These are phyloP conservation scores for Malaclemys terrapin DNA, from an alignment of 2,113 vertebrate species.

Conservation along the genomic window DNA sequence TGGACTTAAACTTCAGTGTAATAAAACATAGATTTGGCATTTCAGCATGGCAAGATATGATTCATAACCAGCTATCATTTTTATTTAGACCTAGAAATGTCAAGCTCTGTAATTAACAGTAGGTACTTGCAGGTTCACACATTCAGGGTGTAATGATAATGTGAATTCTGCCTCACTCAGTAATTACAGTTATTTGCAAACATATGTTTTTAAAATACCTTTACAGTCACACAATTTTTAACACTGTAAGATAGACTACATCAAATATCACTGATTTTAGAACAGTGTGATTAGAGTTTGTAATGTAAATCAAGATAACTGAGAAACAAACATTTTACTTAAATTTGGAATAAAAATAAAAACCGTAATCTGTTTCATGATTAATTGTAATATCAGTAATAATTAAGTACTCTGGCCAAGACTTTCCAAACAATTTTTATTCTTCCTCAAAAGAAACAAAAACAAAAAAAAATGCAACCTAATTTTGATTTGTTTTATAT, in stretches of 20 bases:
- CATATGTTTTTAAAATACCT: slow-evolving; percentile 56
- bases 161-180: background rate
- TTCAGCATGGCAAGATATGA: slow-evolving; percentile 40
- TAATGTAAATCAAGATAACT: background rate
- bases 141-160: slow-evolving; percentile 35
- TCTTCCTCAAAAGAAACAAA: background rate
- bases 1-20: slow-evolving; percentile 49
- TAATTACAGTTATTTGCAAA: slow-evolving; percentile 42
- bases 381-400: background rate
- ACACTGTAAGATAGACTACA: background rate
- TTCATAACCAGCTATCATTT: slow-evolving; percentile 63
- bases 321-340: background rate
- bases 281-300: background rate
- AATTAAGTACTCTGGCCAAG: background rate
- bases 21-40: slow-evolving; percentile 52
- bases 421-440: background rate
- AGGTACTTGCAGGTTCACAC: slow-evolving; percentile 17
- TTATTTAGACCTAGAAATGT: slow-evolving; percentile 62
- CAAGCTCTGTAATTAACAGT: slow-evolving; percentile 63
- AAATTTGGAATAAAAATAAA: background rate
- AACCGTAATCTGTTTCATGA: background rate
- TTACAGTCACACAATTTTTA: slow-evolving; percentile 3
- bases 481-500: slow-evolving; percentile 32
- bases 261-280: background rate
- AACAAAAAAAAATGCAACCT: fast-evolving